These are phyloP conservation scores for Belonocnema kinseyi DNA, from an alignment of 1,140 invertebrate genomes.

Conservation along the genomic window DNA sequence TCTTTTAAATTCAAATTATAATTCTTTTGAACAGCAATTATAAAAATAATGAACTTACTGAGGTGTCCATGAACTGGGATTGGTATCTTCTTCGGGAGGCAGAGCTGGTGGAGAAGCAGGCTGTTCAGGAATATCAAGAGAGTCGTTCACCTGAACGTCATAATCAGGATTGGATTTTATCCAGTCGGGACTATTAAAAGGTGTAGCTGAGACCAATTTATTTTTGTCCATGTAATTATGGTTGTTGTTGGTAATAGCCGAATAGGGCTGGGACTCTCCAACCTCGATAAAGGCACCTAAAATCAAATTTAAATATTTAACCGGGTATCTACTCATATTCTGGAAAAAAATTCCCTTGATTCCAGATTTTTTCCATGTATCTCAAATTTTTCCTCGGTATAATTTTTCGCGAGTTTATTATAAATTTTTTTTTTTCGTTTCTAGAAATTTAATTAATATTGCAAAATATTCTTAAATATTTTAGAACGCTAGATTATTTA, in stretches of 20 bases:
- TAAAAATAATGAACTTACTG: slow-evolving; percentile 46
- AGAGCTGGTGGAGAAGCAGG: slow-evolving; percentile 39
- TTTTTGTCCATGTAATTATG: slow-evolving; percentile 54
- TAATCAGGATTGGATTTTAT: slow-evolving; percentile 53
- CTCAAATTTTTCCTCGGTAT: too few species aligned
- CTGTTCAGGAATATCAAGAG: slow-evolving; percentile 42
- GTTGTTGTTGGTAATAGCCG: slow-evolving; percentile 47
- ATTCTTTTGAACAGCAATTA: too few species aligned
- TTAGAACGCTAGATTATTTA: too few species aligned
- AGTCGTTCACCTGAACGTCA: slow-evolving; percentile 49
- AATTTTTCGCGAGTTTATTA: too few species aligned
- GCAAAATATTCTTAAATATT: too few species aligned
- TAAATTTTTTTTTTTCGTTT: too few species aligned
- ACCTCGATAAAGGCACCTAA: slow-evolving; percentile 43
- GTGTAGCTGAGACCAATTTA: slow-evolving; percentile 51
- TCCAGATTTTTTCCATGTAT: too few species aligned
- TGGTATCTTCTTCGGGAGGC: slow-evolving; percentile 48
- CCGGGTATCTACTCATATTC: too few species aligned
- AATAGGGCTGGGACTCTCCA: slow-evolving; percentile 42
- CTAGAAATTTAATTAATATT: too few species aligned
- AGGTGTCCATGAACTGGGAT: slow-evolving; percentile 51
- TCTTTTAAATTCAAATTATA: too few species aligned
- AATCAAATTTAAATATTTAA: slow-evolving; percentile 36
- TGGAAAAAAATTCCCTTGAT: too few species aligned
- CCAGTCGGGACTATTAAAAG: slow-evolving; percentile 44